Evolutionary conservation across 2,888 invertebrate genomes (phyloP).

Genomic region (Neoascia interrupta): DNA sequence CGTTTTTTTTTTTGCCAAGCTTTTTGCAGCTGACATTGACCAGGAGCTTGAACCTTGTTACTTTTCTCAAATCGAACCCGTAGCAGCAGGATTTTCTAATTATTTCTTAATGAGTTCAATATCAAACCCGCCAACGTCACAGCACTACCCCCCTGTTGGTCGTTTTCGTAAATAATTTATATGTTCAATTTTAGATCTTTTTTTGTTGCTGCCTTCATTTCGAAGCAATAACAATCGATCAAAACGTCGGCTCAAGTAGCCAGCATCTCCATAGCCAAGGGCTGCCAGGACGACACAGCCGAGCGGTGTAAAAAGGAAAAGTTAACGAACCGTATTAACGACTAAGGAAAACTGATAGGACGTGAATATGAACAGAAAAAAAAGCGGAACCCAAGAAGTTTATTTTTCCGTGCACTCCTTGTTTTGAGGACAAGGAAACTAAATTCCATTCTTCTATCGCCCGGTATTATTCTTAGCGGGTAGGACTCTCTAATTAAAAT

Average conservation of each 20-base stretch:
- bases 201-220: conserved; percentile 11
- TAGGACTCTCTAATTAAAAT: conserved; percentile 65
- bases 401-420: conserved; percentile 61
- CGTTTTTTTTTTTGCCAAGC: too few relatives aligned
- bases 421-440: conserved; percentile 58
- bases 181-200: conserved; percentile 35
- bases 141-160: conserved; percentile 42
- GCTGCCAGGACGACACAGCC: conserved; percentile 29
- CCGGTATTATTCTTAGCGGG: conserved; percentile 59
- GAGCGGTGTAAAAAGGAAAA: conserved; percentile 55
- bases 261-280: conserved; percentile 60
- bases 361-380: conserved; percentile 51
- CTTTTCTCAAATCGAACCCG: conserved; percentile 47
- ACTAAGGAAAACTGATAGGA: conserved; percentile 63
- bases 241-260: conserved; percentile 69
- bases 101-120: conserved; percentile 69
- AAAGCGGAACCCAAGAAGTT: conserved; percentile 57
- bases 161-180: conserved; percentile 64
- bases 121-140: conserved; percentile 51
- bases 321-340: conserved; percentile 69
- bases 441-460: conserved; percentile 64
- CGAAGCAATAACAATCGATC: conserved; percentile 68
- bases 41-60: conserved; percentile 23
- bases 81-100: conserved; percentile 62
- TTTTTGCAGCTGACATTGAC: conserved; percentile 41